These are phyloP conservation scores for crab-eating macaque (Macaca fascicularis) DNA, from an alignment of 2,113 vertebrate species.

Conservation along the genomic window T2T-MFA8v1.1 NC_088386.1:9068001-9068500, in stretches of 20 bases:
- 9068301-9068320: neutral
- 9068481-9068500: slow-evolving; percentile 69
- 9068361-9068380: slow-evolving; percentile 77
- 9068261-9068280: neutral
- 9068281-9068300: accelerated
- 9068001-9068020: neutral
- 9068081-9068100: neutral
- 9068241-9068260: neutral
- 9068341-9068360: slow-evolving; percentile 64
- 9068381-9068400: slow-evolving; percentile 80
- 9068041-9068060: neutral
- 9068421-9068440: slow-evolving; percentile 35
- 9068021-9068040: neutral
- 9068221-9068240: neutral
- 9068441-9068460: slow-evolving; percentile 68
- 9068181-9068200: neutral
- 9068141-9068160: too few relatives aligned
- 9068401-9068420: slow-evolving; percentile 79
- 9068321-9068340: slow-evolving; percentile 67
- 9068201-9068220: neutral
- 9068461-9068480: slow-evolving; percentile 55
- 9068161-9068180: accelerated
- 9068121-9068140: neutral
- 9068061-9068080: neutral
- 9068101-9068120: neutral